phyloP scores from a whole-genome alignment of 2,113 vertebrate genomes.

The Orthonyx spaldingii region DNA sequence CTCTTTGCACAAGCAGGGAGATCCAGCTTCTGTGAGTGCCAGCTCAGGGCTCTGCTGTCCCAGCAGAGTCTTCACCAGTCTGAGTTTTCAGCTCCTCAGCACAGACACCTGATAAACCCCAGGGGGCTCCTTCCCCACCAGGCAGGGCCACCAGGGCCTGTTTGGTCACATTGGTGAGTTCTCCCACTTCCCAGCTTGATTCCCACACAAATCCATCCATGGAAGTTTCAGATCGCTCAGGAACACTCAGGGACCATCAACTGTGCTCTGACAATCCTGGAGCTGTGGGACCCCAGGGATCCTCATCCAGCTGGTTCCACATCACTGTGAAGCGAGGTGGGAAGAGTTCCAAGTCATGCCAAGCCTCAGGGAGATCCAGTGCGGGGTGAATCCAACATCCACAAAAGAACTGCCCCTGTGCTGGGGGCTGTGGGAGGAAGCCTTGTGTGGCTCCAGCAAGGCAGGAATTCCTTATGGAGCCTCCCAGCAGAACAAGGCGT shows the following conservation, averaged over 20 bases:
- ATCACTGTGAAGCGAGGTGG: rapidly evolving
- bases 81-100: neutral
- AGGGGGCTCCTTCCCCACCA: neutral
- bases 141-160: neutral
- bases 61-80: neutral
- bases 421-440: neutral
- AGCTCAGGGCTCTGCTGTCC: neutral
- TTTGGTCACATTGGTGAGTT: neutral
- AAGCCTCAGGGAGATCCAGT: neutral
- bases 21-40: rapidly evolving
- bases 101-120: neutral
- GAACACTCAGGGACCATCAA: neutral
- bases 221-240: rapidly evolving
- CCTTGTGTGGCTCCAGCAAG: neutral
- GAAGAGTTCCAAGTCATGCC: neutral
- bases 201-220: neutral
- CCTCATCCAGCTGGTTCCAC: neutral
- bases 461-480: neutral
- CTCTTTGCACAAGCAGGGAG: neutral
- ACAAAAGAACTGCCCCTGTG: rapidly evolving
- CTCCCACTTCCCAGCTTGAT: neutral
- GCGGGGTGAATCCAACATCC: rapidly evolving
- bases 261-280: neutral
- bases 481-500: rapidly evolving
- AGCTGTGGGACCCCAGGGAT: neutral